Conservation (phyloP, 2,888 invertebrate genomes). For the Chelonus formosanus region DNA sequence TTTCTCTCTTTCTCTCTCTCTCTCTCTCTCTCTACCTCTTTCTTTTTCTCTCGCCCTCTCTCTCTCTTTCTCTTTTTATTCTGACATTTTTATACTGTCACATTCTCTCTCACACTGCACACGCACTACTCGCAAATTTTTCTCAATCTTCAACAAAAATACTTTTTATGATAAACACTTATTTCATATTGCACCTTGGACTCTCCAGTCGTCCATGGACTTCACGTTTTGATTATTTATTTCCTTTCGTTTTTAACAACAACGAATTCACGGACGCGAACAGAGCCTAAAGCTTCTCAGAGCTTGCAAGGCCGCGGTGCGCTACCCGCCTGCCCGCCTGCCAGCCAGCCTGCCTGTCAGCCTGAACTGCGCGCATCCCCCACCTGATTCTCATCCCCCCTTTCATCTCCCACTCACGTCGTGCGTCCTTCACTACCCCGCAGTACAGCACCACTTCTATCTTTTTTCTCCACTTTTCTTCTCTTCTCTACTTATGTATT, state of each 20-base stretch:
- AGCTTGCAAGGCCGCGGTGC: constrained; percentile 64
- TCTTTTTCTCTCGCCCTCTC: background rate
- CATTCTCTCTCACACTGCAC: too few species aligned
- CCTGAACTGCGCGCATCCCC: constrained; percentile 52
- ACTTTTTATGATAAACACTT: too few species aligned
- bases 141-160: background rate
- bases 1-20: constrained; percentile 30
- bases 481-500: too few species aligned
- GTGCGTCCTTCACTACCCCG: constrained; percentile 31
- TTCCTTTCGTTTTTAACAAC: background rate
- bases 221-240: constrained; percentile 2
- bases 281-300: constrained; percentile 49
- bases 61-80: constrained; percentile 13
- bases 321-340: constrained; percentile 48
- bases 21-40: background rate
- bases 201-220: too few species aligned
- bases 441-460: background rate
- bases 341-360: constrained; percentile 48
- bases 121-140: background rate
- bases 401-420: constrained; percentile 35
- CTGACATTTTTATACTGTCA: background rate
- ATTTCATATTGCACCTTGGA: too few species aligned
- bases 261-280: constrained; percentile 28
- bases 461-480: too few species aligned
- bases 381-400: constrained; percentile 40